phyloP scores from a whole-genome alignment of 30 jellyfish, hydroid and myxozoan genomes.

The Mastigias papua region DNA sequence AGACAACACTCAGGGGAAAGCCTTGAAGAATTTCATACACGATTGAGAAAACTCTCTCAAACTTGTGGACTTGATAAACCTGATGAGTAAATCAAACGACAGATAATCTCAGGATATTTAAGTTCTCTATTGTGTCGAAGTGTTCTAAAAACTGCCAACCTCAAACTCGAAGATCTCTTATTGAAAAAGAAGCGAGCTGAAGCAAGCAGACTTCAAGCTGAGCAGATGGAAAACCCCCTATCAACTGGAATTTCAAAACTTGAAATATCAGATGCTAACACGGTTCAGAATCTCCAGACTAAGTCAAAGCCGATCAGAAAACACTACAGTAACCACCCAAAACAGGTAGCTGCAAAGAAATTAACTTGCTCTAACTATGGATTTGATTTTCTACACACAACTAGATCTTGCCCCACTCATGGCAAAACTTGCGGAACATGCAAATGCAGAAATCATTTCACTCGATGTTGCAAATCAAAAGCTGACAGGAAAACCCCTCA shows the following conservation, averaged over 20 bases:
- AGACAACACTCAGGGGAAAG: neutral
- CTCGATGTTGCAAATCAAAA: slow-evolving; percentile 6
- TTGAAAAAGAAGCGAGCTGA: neutral
- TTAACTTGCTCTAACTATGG: neutral
- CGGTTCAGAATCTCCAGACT: neutral
- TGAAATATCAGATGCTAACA: neutral
- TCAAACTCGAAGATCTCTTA: neutral
- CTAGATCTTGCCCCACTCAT: neutral
- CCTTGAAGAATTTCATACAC: neutral
- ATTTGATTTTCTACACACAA: neutral
- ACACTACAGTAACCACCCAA: neutral
- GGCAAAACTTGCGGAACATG: slow-evolving; percentile 8
- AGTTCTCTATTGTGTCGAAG: neutral
- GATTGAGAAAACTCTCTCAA: neutral
- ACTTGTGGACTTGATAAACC: neutral
- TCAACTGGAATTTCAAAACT: neutral
- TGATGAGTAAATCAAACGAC: slow-evolving; percentile 19
- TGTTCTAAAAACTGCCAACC: neutral
- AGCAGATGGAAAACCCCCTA: neutral
- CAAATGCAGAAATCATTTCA: neutral
- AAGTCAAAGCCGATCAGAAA: neutral
- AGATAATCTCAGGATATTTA: neutral
- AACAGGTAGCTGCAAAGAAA: neutral
- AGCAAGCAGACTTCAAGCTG: slow-evolving; percentile 6
- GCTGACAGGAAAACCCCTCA: neutral